Conservation (phyloP, 1,140 invertebrate species). For the Eufriesea mexicana region DNA sequence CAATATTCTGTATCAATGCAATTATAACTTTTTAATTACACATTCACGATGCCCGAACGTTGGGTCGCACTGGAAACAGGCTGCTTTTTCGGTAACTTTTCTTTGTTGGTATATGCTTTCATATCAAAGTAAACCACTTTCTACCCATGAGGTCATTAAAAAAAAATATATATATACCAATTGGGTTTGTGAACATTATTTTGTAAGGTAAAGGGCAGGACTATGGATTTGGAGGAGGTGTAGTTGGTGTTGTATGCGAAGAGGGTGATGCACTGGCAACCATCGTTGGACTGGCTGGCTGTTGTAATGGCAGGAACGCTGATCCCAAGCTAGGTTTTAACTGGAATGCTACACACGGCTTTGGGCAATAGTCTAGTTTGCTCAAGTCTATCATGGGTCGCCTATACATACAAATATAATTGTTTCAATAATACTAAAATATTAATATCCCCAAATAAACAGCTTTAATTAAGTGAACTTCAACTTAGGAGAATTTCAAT, state of each 20-base stretch:
- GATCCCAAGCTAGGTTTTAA: slow-evolving; percentile 91
- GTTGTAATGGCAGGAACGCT: slow-evolving; percentile 90
- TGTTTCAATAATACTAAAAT: slow-evolving; percentile 26
- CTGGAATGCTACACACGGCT: slow-evolving; percentile 88
- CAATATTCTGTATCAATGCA: slow-evolving; percentile 68
- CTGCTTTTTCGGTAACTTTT: slow-evolving; percentile 73
- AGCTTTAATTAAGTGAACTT: background rate
- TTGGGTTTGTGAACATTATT: slow-evolving; percentile 72
- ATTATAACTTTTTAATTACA: slow-evolving; percentile 69
- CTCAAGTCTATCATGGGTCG: slow-evolving; percentile 82
- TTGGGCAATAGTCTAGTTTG: slow-evolving; percentile 82
- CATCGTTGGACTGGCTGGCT: slow-evolving; percentile 80
- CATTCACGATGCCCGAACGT: slow-evolving; percentile 61
- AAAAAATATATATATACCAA: slow-evolving; percentile 73
- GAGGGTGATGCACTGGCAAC: slow-evolving; percentile 74
- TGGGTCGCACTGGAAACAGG: slow-evolving; percentile 65
- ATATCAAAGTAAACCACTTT: slow-evolving; percentile 71
- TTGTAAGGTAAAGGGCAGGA: slow-evolving; percentile 72
- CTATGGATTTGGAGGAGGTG: slow-evolving; percentile 83
- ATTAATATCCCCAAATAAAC: background rate
- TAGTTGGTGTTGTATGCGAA: slow-evolving; percentile 79
- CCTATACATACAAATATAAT: slow-evolving; percentile 67
- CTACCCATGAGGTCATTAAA: slow-evolving; percentile 71
- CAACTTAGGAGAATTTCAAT: background rate
- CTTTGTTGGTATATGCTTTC: slow-evolving; percentile 68